These are phyloP conservation scores for Rhinogobius similis DNA, from an alignment of 2,113 vertebrate genomes.

Conservation along the genomic window DNA sequence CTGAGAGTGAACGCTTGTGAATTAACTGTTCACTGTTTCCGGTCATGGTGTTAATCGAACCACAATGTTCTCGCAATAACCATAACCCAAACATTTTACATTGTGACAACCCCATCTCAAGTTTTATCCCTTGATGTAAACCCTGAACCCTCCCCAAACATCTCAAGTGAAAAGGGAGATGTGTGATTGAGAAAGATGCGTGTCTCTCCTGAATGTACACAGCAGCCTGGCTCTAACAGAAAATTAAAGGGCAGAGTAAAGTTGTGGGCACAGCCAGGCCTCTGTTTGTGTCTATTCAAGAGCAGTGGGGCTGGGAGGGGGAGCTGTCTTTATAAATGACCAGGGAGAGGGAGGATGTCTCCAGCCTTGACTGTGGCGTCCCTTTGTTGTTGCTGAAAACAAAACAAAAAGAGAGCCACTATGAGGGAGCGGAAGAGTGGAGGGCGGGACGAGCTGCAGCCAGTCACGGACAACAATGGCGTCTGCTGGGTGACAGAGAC, in stretches of 20 bases:
- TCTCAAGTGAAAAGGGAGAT: conserved; percentile 6
- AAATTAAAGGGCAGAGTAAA: conserved; percentile 64
- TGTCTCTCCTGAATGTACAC: conserved; percentile 25
- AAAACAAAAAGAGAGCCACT: conserved; percentile 68
- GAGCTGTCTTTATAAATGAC: conserved; percentile 56
- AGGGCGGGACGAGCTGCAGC: conserved; percentile 40
- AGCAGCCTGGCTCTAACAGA: conserved; percentile 26
- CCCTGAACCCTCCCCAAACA: not conserved
- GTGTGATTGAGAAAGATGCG: conserved; percentile 5
- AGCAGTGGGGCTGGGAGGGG: conserved; percentile 47
- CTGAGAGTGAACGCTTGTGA: too few relatives aligned
- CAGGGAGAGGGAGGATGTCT: conserved; percentile 64
- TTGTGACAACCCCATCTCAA: not conserved
- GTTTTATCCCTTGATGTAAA: not conserved
- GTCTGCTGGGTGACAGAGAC: conserved; percentile 67
- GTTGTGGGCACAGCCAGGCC: conserved; percentile 49
- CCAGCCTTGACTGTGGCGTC: conserved; percentile 70
- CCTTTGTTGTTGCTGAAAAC: conserved; percentile 73
- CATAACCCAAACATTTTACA: too few relatives aligned
- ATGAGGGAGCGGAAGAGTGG: conserved; percentile 33
- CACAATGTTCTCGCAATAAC: too few relatives aligned
- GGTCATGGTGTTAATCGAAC: too few relatives aligned
- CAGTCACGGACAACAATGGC: conserved; percentile 67
- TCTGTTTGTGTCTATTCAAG: conserved; percentile 61
- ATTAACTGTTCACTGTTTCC: too few relatives aligned